Evolutionary conservation across 1,140 invertebrate genomes (phyloP), one percentile per base, ranked within the genome.

Genomic region (Trichomalopsis sarcophagae): DNA sequence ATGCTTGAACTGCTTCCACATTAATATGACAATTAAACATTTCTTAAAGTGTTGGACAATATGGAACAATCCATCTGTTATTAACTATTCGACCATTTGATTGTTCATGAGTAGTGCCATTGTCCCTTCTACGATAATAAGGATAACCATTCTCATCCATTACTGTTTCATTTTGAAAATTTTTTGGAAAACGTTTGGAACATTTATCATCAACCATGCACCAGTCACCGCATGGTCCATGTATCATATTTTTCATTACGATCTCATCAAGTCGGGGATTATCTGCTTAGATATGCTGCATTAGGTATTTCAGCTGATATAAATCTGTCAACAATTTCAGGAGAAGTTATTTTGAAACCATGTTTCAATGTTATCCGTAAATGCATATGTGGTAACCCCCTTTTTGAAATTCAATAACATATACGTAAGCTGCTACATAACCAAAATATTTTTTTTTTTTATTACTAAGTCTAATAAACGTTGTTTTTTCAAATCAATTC

Each of bases 91-190:
- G 76, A 3, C 33, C 33, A 11, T 79, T 83, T 0, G 13, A 17
- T 36, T 74, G 62, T 75, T 80, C 68, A 62, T 78, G 74, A 17
- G 23, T 79, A 2, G 17, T 13, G 36, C 33, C 89, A 87, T 86
- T 23, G 5, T 76, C 5, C 47, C 47, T 50, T n/a, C 74, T 6
- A 7, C 30, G 47, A 66, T 83, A 76, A 79, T 91, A 86, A 86
- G 93, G 92, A 90, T 94, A 94, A 85, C 91, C 91, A 87, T 93
- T 89, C 89, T 90, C 88, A 79, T 90, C 89, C 33, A 89, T 89
- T 7, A 84, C 83, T 27, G 89, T 91, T 83, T 90, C 87, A 71
- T 86, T n/a, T 21, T 77, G 3, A 33, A 83, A 80, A 14, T 21
- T 3, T 79, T 82, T 84, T 55, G 87, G 92, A 90, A 87, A 90